These are phyloP conservation scores for Aplidium turbinatum DNA, from an alignment of 23 tunicate genomes.

Conservation along the genomic window DNA sequence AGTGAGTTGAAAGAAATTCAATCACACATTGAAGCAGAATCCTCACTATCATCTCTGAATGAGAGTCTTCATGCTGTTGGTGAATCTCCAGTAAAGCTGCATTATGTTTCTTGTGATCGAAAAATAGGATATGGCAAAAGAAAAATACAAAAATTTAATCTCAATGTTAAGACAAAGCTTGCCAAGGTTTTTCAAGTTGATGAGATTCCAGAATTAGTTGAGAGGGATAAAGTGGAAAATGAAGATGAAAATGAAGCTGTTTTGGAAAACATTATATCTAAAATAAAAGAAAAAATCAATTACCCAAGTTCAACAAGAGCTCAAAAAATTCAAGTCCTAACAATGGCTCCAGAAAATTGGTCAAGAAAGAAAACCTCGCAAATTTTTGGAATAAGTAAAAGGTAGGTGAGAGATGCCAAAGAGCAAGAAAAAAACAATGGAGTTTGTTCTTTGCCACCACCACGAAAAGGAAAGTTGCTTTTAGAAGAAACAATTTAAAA, in stretches of 20 bases:
- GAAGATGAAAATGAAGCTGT: background rate
- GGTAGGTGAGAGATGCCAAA: conserved; percentile 2
- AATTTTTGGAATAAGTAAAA: background rate
- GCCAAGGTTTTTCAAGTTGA: background rate
- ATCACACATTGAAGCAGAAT: background rate
- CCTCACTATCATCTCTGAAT: background rate
- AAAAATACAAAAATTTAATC: conserved; percentile 1
- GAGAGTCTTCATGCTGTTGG: background rate
- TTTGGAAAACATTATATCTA: conserved; percentile 2
- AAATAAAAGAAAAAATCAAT: conserved; percentile 11
- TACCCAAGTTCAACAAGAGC: background rate
- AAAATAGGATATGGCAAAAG: background rate
- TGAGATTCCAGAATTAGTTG: no score
- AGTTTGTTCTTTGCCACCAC: conserved; percentile 8
- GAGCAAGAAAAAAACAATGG: conserved; percentile 2
- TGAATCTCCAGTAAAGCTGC: conserved; percentile 3
- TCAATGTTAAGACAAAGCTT: conserved; percentile 3
- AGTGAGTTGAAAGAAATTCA: conserved; percentile 12
- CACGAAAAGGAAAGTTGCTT: background rate
- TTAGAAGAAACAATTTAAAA: conserved; percentile 7
- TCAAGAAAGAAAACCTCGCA: conserved; percentile 5
- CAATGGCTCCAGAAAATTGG: background rate
- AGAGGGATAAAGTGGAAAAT: background rate
- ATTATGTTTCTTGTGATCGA: background rate
- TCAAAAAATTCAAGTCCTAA: conserved; percentile 12